A percentile compares a stretch with the other conserved stretches of the same genome.
Conservation (phyloP, 2,797 vertebrate genomes). For the Rhinella marina region DNA sequence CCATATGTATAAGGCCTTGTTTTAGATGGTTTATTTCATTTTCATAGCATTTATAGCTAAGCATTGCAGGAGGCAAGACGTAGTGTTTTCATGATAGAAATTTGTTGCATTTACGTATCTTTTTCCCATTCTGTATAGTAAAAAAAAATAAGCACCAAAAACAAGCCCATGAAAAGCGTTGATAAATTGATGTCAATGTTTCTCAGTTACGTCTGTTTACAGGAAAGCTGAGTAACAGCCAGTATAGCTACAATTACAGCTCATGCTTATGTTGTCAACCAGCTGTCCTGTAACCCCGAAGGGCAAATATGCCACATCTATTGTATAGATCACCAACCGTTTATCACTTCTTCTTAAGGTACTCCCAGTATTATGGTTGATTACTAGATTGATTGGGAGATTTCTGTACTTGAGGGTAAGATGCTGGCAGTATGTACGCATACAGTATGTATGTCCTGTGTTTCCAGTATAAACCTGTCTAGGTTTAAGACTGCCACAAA, state of each 20-base stretch:
- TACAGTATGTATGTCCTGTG: background rate
- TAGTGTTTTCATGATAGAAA: background rate
- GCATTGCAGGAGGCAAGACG: background rate
- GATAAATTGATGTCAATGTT: background rate
- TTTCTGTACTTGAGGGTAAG: no score
- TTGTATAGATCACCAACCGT: background rate
- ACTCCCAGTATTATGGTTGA: no score
- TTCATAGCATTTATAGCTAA: background rate
- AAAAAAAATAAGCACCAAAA: background rate
- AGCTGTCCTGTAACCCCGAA: background rate
- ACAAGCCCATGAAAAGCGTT: background rate
- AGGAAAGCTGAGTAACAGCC: background rate
- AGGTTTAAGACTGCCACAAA: background rate
- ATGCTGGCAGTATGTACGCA: background rate
- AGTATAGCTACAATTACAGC: background rate
- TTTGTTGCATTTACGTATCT: background rate
- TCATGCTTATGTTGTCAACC: background rate
- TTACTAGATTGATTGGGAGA: no score
- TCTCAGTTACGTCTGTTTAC: background rate
- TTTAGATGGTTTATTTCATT: background rate
- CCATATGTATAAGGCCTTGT: no score
- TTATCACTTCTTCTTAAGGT: background rate
- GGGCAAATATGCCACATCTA: background rate
- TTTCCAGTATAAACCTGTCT: background rate
- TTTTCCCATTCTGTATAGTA: background rate